Conservation (phyloP, 2,888 invertebrate genomes). For the Liopterus haemorrhoidalis region DNA sequence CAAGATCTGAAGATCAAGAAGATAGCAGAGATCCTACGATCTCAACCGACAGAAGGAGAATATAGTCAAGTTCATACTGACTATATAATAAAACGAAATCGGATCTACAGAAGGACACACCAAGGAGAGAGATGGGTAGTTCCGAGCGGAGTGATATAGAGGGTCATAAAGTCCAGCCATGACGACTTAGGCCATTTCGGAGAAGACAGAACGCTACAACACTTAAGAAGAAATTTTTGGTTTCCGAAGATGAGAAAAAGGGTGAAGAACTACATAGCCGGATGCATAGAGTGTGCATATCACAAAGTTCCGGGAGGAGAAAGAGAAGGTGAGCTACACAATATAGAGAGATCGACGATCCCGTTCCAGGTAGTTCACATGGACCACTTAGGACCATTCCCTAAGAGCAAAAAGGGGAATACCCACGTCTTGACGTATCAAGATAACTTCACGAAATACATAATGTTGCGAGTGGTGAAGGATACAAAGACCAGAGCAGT, state of each 20-base stretch:
- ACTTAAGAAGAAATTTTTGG: too few relatives aligned
- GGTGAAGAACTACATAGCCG: constrained; percentile 5
- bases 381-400: constrained; percentile 33
- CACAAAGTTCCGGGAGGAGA: constrained; percentile 28
- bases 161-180: too few relatives aligned
- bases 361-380: constrained; percentile 30
- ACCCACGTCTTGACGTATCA: too few relatives aligned
- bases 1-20: neutral
- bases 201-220: too few relatives aligned
- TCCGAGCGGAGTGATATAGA: neutral
- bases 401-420: constrained; percentile 26
- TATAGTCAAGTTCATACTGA: too few relatives aligned
- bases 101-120: neutral
- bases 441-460: too few relatives aligned
- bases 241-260: constrained; percentile 14
- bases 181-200: too few relatives aligned
- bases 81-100: neutral
- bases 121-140: neutral
- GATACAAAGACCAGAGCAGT: too few relatives aligned
- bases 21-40: too few relatives aligned
- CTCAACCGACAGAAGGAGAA: neutral
- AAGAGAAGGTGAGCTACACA: constrained; percentile 25
- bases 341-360: constrained; percentile 28
- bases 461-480: too few relatives aligned
- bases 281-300: constrained; percentile 28